phyloP scores from a whole-genome alignment of 2,113 vertebrate genomes.

The Anarhynchus alexandrinus region DNA sequence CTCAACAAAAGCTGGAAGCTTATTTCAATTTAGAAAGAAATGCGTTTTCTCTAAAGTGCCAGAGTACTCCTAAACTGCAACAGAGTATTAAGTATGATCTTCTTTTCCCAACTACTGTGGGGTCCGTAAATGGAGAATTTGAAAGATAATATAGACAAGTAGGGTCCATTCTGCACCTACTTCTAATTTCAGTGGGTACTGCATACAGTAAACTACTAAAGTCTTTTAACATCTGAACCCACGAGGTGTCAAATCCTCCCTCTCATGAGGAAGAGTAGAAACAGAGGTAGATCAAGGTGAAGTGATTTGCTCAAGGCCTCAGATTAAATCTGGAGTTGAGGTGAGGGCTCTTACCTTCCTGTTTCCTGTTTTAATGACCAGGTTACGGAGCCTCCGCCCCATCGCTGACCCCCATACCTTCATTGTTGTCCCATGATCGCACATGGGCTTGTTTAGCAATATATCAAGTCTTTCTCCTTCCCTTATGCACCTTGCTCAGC shows the following conservation, averaged over 20 bases:
- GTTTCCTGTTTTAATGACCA: neutral
- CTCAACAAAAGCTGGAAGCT: neutral
- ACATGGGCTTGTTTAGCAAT: neutral
- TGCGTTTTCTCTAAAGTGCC: neutral
- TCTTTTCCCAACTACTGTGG: neutral
- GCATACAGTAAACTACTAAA: neutral
- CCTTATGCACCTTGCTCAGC: neutral
- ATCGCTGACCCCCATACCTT: slow-evolving; percentile 34
- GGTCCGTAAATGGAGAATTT: neutral
- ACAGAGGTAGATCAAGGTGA: neutral
- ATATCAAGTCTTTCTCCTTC: neutral
- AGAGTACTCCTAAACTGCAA: neutral
- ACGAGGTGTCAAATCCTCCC: neutral
- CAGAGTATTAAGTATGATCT: neutral
- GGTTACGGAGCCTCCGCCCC: neutral
- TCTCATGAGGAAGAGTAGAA: neutral
- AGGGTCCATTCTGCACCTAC: neutral
- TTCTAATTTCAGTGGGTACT: neutral
- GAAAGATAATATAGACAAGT: fast-evolving
- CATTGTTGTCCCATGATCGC: neutral
- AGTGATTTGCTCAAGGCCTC: neutral
- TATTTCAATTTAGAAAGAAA: neutral
- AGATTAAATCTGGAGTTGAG: neutral
- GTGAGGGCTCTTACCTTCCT: neutral
- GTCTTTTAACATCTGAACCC: neutral